These are phyloP conservation scores for Arion vulgaris DNA, from an alignment of 1,140 invertebrate species.

Conservation along the genomic window DNA sequence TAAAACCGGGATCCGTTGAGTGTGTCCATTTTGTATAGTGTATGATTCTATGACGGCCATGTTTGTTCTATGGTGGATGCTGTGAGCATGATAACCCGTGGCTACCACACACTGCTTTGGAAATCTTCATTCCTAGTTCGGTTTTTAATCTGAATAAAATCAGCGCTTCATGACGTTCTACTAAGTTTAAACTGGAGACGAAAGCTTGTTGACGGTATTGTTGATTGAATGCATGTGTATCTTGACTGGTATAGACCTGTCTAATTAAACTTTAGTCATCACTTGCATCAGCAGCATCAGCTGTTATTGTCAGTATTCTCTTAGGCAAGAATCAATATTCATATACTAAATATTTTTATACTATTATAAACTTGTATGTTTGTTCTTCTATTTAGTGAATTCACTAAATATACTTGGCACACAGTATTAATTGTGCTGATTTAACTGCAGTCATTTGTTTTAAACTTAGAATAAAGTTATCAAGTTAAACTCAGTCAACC, in stretches of 20 bases:
- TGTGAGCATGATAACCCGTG: background rate
- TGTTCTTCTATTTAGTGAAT: background rate
- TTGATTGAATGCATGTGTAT: background rate
- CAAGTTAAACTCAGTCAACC: too few relatives aligned
- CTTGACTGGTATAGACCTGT: background rate
- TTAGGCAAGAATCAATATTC: background rate
- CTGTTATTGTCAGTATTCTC: background rate
- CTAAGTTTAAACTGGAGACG: background rate
- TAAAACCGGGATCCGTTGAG: background rate
- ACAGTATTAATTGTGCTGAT: too few relatives aligned
- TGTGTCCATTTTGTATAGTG: background rate
- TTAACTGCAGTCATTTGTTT: too few relatives aligned
- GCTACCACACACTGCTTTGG: background rate
- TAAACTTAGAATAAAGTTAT: too few relatives aligned
- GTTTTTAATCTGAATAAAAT: background rate
- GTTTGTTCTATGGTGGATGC: constrained; percentile 1
- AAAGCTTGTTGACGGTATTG: background rate
- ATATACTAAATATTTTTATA: background rate
- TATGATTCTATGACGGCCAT: constrained; percentile 6
- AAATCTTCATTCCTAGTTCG: background rate
- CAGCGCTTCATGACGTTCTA: background rate
- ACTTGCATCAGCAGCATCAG: background rate
- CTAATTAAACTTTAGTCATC: background rate
- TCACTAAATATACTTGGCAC: too few relatives aligned
- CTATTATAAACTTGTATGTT: background rate